These are phyloP conservation scores for Hafferia zeledoni DNA, from an alignment of 2,797 vertebrate genomes.

Conservation along the genomic window DNA sequence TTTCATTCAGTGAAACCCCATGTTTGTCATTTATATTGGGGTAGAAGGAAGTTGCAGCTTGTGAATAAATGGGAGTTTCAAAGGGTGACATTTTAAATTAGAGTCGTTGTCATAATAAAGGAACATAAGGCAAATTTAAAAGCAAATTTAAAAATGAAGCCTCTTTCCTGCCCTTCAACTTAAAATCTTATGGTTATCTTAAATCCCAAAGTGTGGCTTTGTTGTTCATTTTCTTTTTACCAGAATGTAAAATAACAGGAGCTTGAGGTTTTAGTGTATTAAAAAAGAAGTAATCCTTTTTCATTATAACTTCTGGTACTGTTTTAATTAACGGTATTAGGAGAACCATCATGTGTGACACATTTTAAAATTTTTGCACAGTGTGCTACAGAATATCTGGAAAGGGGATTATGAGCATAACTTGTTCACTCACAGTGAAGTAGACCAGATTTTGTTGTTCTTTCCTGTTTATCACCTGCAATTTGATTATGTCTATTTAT, in stretches of 20 bases:
- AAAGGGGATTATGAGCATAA: background rate
- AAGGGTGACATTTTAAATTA: background rate
- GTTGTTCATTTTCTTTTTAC: conserved; percentile 42
- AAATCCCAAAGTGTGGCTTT: conserved; percentile 40
- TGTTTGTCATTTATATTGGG: background rate
- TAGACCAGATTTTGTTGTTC: background rate
- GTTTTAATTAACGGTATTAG: conserved; percentile 66
- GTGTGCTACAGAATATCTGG: background rate
- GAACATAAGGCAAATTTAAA: background rate
- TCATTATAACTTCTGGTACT: conserved; percentile 53
- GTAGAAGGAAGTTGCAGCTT: background rate
- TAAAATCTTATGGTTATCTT: conserved; percentile 11
- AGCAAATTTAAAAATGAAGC: background rate
- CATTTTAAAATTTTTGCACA: background rate
- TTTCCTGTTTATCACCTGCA: background rate
- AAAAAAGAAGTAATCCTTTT: conserved; percentile 46
- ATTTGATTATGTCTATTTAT: background rate
- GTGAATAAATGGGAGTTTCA: background rate
- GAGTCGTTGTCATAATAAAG: background rate
- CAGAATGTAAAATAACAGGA: conserved; percentile 33
- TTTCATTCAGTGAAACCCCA: background rate
- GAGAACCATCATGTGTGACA: background rate
- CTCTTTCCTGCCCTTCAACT: conserved; percentile 21
- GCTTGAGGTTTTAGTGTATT: conserved; percentile 22
- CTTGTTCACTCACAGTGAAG: background rate